These are phyloP conservation scores for Crioceris asparagi DNA, from an alignment of 2,888 invertebrate genomes.

Conservation along the genomic window DNA sequence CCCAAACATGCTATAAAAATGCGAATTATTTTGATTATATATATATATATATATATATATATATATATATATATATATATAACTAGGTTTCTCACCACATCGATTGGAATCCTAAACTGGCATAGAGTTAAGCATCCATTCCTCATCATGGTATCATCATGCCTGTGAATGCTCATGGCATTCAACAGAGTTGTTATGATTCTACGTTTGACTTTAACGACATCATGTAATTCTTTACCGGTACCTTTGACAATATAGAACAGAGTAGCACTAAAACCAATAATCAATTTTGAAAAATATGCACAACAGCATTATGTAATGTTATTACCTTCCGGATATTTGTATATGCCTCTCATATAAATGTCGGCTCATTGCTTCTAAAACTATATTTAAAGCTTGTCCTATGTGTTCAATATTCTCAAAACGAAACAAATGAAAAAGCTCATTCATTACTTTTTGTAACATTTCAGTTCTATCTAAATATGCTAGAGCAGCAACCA, in stretches of 20 bases:
- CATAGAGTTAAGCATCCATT: slow-evolving; percentile 92
- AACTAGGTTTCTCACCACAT: slow-evolving; percentile 65
- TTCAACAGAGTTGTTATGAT: slow-evolving; percentile 76
- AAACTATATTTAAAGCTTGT: slow-evolving; percentile 66
- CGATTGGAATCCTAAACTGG: slow-evolving; percentile 88
- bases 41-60: no score
- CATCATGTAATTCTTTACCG: slow-evolving; percentile 58
- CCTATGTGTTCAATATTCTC: slow-evolving; percentile 69
- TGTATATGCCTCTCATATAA: slow-evolving; percentile 81
- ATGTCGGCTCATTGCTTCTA: slow-evolving; percentile 86
- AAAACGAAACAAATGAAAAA: slow-evolving; percentile 78
- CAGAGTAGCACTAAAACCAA: slow-evolving; percentile 66
- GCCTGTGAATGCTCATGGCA: slow-evolving; percentile 77
- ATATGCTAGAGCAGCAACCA: slow-evolving; percentile 74
- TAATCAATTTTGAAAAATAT: background rate
- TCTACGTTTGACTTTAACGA: slow-evolving; percentile 60
- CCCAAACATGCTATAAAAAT: no score
- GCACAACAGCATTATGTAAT: slow-evolving; percentile 3
- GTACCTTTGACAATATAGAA: slow-evolving; percentile 91
- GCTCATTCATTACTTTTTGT: slow-evolving; percentile 76
- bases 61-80: no score
- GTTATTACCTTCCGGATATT: slow-evolving; percentile 84
- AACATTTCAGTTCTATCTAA: slow-evolving; percentile 76
- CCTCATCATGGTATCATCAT: slow-evolving; percentile 88
- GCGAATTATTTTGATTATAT: no score